phyloP scores from a whole-genome alignment of 1,140 invertebrate genomes.

The Atta texana region DNA sequence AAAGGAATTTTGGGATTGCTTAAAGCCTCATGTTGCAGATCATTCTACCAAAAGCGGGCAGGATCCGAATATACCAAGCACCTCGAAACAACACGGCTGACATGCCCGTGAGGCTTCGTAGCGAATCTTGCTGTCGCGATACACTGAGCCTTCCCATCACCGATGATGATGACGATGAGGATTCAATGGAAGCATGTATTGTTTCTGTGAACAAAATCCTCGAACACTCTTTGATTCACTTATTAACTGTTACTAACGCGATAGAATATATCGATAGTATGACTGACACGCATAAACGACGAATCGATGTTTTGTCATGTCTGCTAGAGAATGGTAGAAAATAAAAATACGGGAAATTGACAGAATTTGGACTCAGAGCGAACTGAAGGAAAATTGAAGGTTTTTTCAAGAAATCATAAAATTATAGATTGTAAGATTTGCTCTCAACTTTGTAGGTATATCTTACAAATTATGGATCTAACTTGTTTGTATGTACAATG shows the following conservation, averaged over 20 bases:
- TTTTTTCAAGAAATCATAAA: background rate
- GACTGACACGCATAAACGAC: background rate
- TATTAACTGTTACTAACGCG: background rate
- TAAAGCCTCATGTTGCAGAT: slow-evolving; percentile 61
- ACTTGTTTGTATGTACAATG: background rate
- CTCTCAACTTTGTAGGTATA: background rate
- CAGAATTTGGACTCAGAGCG: background rate
- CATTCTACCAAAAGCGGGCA: slow-evolving; percentile 44
- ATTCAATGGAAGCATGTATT: background rate
- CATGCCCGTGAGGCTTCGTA: background rate
- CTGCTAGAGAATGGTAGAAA: background rate
- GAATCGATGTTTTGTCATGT: background rate
- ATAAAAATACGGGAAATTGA: background rate
- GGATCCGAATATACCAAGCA: slow-evolving; percentile 59
- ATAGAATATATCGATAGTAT: slow-evolving; percentile 23
- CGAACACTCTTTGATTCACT: slow-evolving; percentile 7
- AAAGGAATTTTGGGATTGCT: background rate
- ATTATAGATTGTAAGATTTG: background rate
- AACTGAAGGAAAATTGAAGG: background rate
- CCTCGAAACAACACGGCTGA: slow-evolving; percentile 75
- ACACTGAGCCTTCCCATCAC: slow-evolving; percentile 1
- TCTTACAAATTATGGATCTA: background rate
- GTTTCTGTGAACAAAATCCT: slow-evolving; percentile 12
- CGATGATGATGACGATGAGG: background rate
- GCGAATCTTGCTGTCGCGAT: slow-evolving; percentile 8